Percentiles rank a stretch among this genome's conserved stretches.
phyloP scores from a whole-genome alignment of 1,140 invertebrate genomes.

The Ips nitidus region DNA sequence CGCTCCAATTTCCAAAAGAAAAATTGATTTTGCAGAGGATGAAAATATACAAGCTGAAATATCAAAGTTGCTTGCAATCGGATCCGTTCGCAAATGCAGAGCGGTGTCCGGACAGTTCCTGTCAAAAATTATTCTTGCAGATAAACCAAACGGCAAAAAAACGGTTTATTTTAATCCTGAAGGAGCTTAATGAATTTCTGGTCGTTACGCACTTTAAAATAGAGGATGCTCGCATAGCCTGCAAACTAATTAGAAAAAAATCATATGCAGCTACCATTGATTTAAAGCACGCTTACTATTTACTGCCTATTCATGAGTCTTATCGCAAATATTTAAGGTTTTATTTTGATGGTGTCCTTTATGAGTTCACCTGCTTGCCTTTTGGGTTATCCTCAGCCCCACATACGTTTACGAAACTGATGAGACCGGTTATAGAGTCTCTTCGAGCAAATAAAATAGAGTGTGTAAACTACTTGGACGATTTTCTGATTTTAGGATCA shows the following conservation, averaged over 20 bases:
- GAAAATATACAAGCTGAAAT: background rate
- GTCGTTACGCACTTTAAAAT: constrained; percentile 9
- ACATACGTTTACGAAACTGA: background rate
- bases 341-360: background rate
- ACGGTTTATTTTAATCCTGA: constrained; percentile 2
- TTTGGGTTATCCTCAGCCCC: constrained; percentile 6
- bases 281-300: constrained; percentile 9
- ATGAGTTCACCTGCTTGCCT: constrained; percentile 10
- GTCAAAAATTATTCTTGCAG: background rate
- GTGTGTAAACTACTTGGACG: background rate
- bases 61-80: background rate
- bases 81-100: background rate
- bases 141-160: background rate
- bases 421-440: background rate
- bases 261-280: constrained; percentile 3
- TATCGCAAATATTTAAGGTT: constrained; percentile 10
- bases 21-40: background rate
- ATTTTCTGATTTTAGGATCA: constrained; percentile 3
- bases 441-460: background rate
- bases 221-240: constrained; percentile 1
- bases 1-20: background rate
- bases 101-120: constrained; percentile 8
- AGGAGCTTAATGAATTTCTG: background rate
- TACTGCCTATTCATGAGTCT: background rate
- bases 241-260: background rate